A percentile compares a stretch with the other conserved stretches of the same genome.
phyloP scores from a whole-genome alignment of 2,113 vertebrate species.

The Myodes glareolus region DNA sequence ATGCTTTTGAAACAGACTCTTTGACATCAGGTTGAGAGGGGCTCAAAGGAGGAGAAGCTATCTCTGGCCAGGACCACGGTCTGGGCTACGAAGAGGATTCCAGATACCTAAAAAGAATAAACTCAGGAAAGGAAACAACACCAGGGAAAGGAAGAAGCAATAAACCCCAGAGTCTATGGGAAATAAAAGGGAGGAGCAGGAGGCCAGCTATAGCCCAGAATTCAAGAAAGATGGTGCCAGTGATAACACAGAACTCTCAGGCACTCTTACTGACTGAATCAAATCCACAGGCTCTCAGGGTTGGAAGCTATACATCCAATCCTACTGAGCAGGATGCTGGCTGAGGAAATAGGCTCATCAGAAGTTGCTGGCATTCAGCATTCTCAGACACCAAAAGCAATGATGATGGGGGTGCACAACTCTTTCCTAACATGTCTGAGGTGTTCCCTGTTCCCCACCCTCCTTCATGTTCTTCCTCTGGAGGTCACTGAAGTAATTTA shows the following conservation, averaged over 20 bases:
- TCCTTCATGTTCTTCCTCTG: background rate
- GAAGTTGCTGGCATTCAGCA: background rate
- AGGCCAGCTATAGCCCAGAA: background rate
- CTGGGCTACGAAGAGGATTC: background rate
- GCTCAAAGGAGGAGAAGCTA: background rate
- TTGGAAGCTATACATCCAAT: background rate
- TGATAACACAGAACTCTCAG: background rate
- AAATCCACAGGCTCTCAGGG: background rate
- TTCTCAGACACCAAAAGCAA: background rate
- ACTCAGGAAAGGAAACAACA: background rate
- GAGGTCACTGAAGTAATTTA: background rate
- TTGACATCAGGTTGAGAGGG: background rate
- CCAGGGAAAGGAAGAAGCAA: background rate
- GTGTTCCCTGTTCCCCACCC: background rate
- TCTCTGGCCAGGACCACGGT: background rate
- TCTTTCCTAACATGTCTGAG: background rate
- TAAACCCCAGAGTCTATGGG: background rate
- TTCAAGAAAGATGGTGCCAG: background rate
- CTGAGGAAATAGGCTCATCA: background rate
- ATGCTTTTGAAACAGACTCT: background rate
- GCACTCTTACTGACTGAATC: background rate
- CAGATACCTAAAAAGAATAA: background rate
- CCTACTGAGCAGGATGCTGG: background rate
- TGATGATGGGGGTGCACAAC: rapidly evolving
- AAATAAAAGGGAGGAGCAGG: background rate